A percentile compares a stretch with the other conserved stretches of the same genome.
phyloP scores from a whole-genome alignment of 2,888 invertebrate species.

The Crepidodera aurea region DNA sequence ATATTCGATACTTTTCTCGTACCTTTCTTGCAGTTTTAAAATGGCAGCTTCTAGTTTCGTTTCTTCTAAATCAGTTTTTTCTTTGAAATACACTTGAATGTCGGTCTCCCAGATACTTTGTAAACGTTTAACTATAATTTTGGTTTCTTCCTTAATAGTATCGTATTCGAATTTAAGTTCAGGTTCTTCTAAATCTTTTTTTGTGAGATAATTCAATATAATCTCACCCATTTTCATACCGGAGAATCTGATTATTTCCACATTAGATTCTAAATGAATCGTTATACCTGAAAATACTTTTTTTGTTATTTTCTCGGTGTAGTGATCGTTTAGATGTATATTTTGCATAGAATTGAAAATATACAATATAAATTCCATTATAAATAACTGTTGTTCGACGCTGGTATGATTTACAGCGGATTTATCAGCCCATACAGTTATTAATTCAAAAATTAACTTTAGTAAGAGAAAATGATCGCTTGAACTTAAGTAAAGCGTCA shows the following conservation, averaged over 20 bases:
- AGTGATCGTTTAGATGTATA: slow-evolving; percentile 50
- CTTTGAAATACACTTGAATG: slow-evolving; percentile 50
- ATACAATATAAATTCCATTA: slow-evolving; percentile 72
- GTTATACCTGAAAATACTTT: slow-evolving; percentile 72
- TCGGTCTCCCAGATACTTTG: slow-evolving; percentile 59
- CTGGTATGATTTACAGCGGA: slow-evolving; percentile 69
- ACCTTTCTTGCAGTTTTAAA: slow-evolving; percentile 29
- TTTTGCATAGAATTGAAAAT: slow-evolving; percentile 64
- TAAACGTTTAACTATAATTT: slow-evolving; percentile 64
- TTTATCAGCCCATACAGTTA: slow-evolving; percentile 75
- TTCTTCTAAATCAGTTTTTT: slow-evolving; percentile 47
- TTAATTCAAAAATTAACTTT: slow-evolving; percentile 65
- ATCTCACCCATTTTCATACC: slow-evolving; percentile 81
- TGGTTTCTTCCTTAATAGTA: slow-evolving; percentile 63
- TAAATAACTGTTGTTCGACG: slow-evolving; percentile 74
- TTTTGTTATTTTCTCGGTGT: slow-evolving; percentile 60
- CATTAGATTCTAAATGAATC: slow-evolving; percentile 72
- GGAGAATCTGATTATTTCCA: slow-evolving; percentile 68
- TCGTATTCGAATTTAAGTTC: slow-evolving; percentile 74
- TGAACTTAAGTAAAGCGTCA: slow-evolving; percentile 69
- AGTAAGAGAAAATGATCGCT: slow-evolving; percentile 54
- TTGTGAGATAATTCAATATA: slow-evolving; percentile 64
- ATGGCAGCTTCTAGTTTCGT: slow-evolving; percentile 37
- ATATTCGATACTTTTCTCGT: slow-evolving; percentile 40
- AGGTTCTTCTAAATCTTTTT: slow-evolving; percentile 53